phyloP scores from a whole-genome alignment of 2,888 invertebrate genomes.

The Nomada lathburiana region DNA sequence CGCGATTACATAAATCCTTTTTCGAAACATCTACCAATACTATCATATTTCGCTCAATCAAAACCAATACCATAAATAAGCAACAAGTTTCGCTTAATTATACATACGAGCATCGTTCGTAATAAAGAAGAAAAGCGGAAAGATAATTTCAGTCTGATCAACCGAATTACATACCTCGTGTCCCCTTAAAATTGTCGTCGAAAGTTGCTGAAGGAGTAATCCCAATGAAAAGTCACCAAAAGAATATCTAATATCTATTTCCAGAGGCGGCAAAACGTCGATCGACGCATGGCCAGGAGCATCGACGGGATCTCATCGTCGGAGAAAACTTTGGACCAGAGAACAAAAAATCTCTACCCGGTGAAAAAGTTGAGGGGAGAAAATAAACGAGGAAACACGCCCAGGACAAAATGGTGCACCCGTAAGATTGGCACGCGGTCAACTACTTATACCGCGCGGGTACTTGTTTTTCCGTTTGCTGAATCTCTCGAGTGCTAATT shows the following conservation, averaged over 20 bases:
- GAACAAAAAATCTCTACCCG: not conserved
- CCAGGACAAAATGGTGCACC: not conserved
- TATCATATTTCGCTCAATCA: too few relatives aligned
- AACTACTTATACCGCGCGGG: not conserved
- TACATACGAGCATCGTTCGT: too few relatives aligned
- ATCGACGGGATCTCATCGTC: conserved; percentile 21
- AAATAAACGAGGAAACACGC: not conserved
- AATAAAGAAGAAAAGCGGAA: too few relatives aligned
- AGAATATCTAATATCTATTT: conserved; percentile 43
- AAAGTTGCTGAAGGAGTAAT: not conserved
- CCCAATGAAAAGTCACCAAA: not conserved
- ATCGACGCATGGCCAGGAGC: conserved; percentile 45
- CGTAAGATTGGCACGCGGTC: not conserved
- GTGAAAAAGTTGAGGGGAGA: not conserved
- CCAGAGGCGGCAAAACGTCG: conserved; percentile 65
- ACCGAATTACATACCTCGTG: not conserved
- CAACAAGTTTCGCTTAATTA: too few relatives aligned
- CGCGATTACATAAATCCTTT: too few relatives aligned
- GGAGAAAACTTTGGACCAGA: conserved; percentile 10
- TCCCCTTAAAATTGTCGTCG: not conserved
- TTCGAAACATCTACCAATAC: too few relatives aligned
- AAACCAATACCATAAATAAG: too few relatives aligned
- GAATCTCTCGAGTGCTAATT: conserved; percentile 18
- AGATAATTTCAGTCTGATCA: not conserved
- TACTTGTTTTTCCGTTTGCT: conserved; percentile 16